Evolutionary conservation across 2,113 vertebrate genomes (phyloP).

Genomic region (Prionailurus bengalensis): DNA sequence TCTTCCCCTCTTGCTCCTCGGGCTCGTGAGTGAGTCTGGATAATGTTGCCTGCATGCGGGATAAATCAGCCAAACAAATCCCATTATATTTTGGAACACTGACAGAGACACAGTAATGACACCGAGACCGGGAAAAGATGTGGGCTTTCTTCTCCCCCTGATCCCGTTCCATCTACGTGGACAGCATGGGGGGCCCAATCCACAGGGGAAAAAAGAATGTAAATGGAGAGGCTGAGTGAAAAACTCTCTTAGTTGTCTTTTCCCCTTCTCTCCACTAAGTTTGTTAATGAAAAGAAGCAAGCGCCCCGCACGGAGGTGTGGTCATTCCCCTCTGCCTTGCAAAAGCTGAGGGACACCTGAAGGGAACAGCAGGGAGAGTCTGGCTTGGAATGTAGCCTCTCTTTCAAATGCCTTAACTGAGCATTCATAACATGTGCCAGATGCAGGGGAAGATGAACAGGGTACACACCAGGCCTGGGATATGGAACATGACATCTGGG

Average conservation of each 20-base stretch:
- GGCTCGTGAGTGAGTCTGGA: slow-evolving; percentile 63
- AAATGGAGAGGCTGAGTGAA: neutral
- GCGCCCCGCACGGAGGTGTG: accelerated
- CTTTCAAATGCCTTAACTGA: neutral
- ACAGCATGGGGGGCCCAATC: slow-evolving; percentile 12
- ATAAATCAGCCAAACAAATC: slow-evolving; percentile 87
- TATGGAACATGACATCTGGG: neutral
- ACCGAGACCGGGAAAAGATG: slow-evolving; percentile 57
- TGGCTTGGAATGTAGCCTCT: neutral
- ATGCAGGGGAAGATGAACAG: neutral
- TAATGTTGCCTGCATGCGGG: slow-evolving; percentile 79
- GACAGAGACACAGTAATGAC: slow-evolving; percentile 74
- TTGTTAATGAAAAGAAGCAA: neutral
- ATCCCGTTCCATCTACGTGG: slow-evolving; percentile 56
- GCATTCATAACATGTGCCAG: accelerated
- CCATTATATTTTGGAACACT: slow-evolving; percentile 85
- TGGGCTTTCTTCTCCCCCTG: slow-evolving; percentile 32
- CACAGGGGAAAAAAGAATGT: neutral
- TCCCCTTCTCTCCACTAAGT: neutral
- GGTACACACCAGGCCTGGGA: neutral
- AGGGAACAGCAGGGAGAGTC: neutral
- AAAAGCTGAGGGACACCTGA: neutral
- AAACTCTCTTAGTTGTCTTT: neutral
- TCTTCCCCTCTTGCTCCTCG: slow-evolving; percentile 62
- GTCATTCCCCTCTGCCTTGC: neutral